phyloP scores from a whole-genome alignment of 2,113 vertebrate species.

The Vidua macroura region DNA sequence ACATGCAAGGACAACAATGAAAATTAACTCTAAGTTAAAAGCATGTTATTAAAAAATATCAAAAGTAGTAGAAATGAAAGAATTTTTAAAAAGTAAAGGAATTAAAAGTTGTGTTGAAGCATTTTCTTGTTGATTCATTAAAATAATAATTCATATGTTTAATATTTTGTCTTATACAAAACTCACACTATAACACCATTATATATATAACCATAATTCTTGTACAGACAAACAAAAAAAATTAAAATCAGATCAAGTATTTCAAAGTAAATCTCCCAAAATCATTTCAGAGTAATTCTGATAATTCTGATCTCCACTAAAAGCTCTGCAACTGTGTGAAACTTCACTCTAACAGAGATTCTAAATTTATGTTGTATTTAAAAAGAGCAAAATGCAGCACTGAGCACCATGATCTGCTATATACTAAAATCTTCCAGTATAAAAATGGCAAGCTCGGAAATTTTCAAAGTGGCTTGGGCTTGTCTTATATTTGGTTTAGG shows the following conservation, averaged over 20 bases:
- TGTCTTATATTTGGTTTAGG: not conserved
- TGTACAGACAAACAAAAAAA: not conserved
- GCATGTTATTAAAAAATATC: not conserved
- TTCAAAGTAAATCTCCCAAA: not conserved
- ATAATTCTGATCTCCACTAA: not conserved
- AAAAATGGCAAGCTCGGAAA: not conserved
- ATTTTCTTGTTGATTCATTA: not conserved
- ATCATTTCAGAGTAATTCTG: not conserved
- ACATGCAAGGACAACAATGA: not conserved
- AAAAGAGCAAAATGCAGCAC: not conserved
- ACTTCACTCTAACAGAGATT: not conserved
- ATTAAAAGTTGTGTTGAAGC: not conserved
- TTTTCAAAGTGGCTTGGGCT: not conserved
- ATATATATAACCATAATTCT: not conserved
- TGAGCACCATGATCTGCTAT: not conserved
- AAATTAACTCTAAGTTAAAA: not conserved
- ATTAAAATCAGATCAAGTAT: not conserved
- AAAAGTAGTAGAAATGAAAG: not conserved
- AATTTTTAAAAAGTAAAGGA: not conserved
- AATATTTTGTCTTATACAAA: not conserved
- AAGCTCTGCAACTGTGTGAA: not conserved
- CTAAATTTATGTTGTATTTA: not conserved
- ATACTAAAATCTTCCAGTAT: not conserved
- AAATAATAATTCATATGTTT: not conserved
- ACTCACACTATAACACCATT: not conserved